These are phyloP conservation scores for Napeogenes sylphis DNA, from an alignment of 2,888 invertebrate species.

Conservation along the genomic window DNA sequence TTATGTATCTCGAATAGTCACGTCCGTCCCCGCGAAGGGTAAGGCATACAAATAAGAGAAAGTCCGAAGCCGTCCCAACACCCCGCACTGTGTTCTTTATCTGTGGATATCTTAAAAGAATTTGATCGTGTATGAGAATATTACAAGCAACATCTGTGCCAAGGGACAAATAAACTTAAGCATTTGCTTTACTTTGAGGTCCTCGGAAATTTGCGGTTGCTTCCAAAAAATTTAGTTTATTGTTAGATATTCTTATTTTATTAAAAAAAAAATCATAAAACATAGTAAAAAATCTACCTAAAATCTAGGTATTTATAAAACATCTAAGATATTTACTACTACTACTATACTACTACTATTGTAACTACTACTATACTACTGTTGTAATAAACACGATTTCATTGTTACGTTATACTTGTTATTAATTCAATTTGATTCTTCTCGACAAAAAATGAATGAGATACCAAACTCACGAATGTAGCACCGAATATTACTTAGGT, in stretches of 20 bases:
- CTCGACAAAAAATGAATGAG: conserved; percentile 19
- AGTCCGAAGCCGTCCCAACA: conserved; percentile 71
- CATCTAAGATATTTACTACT: too few species aligned
- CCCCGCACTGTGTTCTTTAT: conserved; percentile 74
- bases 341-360: too few species aligned
- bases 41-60: conserved; percentile 77
- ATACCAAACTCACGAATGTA: conserved; percentile 22
- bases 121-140: conserved; percentile 76
- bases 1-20: conserved; percentile 79
- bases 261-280: too few species aligned
- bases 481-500: conserved; percentile 29
- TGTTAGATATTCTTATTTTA: background rate
- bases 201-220: conserved; percentile 11
- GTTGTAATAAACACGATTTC: too few species aligned
- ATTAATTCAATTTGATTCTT: background rate
- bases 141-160: conserved; percentile 75
- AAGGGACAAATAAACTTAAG: conserved; percentile 71
- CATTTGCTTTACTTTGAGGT: conserved; percentile 27
- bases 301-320: too few species aligned
- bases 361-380: too few species aligned
- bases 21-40: conserved; percentile 72
- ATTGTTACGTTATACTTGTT: too few species aligned
- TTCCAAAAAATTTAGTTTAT: background rate
- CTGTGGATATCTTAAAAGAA: conserved; percentile 76
- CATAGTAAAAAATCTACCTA: too few species aligned